These are phyloP conservation scores for Crocodylus rhombifer DNA, from an alignment of 2,797 vertebrate genomes.

Conservation along the genomic window DNA sequence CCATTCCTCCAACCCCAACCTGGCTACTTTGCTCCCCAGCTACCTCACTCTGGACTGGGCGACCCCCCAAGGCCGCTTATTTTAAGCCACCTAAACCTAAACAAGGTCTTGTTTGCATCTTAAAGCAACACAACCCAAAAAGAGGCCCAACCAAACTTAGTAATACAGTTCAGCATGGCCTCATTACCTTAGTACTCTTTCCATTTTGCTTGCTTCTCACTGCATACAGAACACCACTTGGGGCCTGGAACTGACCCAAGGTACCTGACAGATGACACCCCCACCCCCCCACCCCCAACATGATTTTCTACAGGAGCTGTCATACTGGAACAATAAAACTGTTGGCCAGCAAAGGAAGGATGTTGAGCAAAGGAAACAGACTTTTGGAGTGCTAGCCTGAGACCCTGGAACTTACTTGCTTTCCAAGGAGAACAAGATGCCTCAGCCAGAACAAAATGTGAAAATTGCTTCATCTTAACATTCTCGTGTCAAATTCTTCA, in stretches of 20 bases:
- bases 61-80: too few relatives aligned
- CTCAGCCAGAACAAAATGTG: neutral
- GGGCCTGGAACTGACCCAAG: neutral
- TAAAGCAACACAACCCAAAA: neutral
- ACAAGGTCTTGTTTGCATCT: too few relatives aligned
- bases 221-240: neutral
- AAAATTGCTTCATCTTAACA: neutral
- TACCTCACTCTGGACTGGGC: too few relatives aligned
- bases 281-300: neutral
- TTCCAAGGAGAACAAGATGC: neutral
- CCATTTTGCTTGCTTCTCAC: neutral
- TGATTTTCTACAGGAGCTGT: neutral
- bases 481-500: neutral
- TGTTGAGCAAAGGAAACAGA: neutral
- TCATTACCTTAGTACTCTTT: neutral
- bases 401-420: neutral
- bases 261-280: too few relatives aligned
- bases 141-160: neutral
- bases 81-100: too few relatives aligned
- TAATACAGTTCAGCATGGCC: neutral
- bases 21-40: too few relatives aligned
- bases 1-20: too few relatives aligned
- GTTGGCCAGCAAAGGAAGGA: too few relatives aligned
- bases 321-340: neutral
- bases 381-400: neutral